Conservation (phyloP, 2,113 vertebrate species). For the Urocynchramus pylzowi region DNA sequence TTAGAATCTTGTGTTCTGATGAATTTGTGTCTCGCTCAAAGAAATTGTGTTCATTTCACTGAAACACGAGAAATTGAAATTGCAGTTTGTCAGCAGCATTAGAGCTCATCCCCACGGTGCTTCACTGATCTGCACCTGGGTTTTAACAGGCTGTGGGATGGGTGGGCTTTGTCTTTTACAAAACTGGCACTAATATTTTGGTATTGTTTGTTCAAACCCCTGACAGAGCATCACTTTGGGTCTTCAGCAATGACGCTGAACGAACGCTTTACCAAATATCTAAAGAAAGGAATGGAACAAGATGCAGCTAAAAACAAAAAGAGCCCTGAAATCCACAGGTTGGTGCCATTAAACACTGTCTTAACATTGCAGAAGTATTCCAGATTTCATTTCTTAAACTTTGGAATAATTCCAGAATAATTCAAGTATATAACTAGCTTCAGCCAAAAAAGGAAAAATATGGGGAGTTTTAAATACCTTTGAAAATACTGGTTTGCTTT, state of each 20-base stretch:
- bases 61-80: background rate
- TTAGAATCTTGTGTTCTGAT: background rate
- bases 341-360: background rate
- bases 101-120: background rate
- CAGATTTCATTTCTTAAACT: background rate
- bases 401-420: background rate
- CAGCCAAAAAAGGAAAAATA: background rate
- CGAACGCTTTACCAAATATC: constrained; percentile 95
- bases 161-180: background rate
- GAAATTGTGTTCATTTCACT: background rate
- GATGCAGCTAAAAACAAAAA: constrained; percentile 92
- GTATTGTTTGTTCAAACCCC: background rate
- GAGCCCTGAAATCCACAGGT: constrained; percentile 99
- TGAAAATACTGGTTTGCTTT: background rate
- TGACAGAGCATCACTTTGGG: constrained; percentile 92
- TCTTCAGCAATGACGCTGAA: constrained; percentile 90
- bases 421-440: background rate
- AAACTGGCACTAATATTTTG: background rate
- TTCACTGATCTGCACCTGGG: background rate
- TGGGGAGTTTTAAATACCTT: background rate
- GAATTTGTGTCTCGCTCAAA: background rate
- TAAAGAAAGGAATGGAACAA: constrained; percentile 92
- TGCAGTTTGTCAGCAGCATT: background rate
- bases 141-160: background rate
- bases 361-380: background rate